phyloP scores from a whole-genome alignment of 2,888 invertebrate genomes.

The Boloria selene region DNA sequence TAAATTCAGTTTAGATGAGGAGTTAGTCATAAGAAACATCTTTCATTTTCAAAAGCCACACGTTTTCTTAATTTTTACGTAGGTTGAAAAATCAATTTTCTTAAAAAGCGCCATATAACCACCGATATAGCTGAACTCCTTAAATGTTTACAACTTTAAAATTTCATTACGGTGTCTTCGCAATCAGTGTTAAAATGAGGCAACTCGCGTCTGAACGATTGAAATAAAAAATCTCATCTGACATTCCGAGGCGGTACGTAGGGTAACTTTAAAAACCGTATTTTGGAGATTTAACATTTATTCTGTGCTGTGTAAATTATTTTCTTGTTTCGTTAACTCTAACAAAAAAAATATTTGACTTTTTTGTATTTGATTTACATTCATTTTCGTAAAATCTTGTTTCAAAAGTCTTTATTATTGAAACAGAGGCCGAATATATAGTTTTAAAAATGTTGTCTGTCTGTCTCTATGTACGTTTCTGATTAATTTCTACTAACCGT shows the following conservation, averaged over 20 bases:
- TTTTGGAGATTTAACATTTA: not conserved
- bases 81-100: not conserved
- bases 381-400: no score
- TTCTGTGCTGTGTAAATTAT: not conserved
- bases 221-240: conserved; percentile 43
- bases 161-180: conserved; percentile 15
- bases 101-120: not conserved
- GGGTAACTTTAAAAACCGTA: not conserved
- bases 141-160: conserved; percentile 29
- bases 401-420: no score
- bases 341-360: no score
- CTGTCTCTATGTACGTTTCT: no score
- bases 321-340: no score
- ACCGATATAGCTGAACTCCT: not conserved
- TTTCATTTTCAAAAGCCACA: no score
- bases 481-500: no score
- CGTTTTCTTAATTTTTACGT: not conserved
- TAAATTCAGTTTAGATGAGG: no score
- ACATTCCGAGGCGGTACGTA: conserved; percentile 41
- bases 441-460: no score
- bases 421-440: no score
- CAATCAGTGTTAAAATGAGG: conserved; percentile 26
- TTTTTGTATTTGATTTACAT: no score
- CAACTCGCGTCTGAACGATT: conserved; percentile 30
- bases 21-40: no score